Base-by-base conservation (phyloP, 2,797 vertebrate genomes). In the Labroides dimidiatus region DNA sequence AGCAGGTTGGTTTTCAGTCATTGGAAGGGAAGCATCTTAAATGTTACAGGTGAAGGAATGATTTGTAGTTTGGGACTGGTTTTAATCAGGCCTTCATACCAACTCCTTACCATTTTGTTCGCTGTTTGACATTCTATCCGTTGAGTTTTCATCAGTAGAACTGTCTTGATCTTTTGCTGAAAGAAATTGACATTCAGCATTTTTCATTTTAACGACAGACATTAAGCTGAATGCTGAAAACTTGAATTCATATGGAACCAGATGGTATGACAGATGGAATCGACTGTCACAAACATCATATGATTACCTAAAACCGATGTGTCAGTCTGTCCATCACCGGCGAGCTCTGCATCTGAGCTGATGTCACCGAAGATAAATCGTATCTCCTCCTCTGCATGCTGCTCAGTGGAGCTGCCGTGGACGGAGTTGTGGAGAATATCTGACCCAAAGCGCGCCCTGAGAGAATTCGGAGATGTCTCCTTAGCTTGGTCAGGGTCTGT, bases 381-480 rank as follows among this genome's bases (percentile, higher is more conserved):
- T 44, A 95, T 95, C 80, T 72, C 90, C 44, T 92, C 70, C 47
- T 59, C 10, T 11, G 96, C 96, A 0, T 95, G 93, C 17, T 89
- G 66, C 69, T 0, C 0, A 45, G n/a, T 91, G 64, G 96, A 96
- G 50, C 97, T 87, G 41, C 96, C 97, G 1, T 99, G 96, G 53
- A 97, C 94, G 1, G 92, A 91, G 78, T 98, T 99, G 67, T 84
- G 91, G 75, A 97, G 93, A 81, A 96, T 64, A 77, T 90, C 88
- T 0, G 83, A 80, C 69, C 95, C 96, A 72, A 96, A 97, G 36
- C 80, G 93, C 51, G 96, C 96, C 77, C 96, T 92, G 72, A 99
- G 82, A 30, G 95, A 97, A 20, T 85, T 44, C 4, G 96, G 96
- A 44, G 75, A 91, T 0, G 39, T 78, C 13, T 78, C 56, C 77